Percentiles rank a stretch among this genome's conserved stretches.
phyloP scores from a whole-genome alignment of 2,888 invertebrate genomes.

The Eristalis pertinax region DNA sequence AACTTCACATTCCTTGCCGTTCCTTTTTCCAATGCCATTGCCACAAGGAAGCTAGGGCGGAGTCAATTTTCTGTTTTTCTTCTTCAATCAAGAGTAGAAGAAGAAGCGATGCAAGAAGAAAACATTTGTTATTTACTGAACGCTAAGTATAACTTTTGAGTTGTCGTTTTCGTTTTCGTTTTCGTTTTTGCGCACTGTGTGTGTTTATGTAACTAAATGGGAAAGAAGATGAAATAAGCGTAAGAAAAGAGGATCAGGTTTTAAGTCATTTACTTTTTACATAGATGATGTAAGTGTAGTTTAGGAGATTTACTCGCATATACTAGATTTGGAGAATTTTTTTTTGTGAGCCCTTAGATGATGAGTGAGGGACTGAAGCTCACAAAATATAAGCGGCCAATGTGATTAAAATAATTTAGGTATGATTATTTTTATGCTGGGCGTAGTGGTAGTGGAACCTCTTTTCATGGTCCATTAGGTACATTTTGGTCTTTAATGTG shows the following conservation, averaged over 20 bases:
- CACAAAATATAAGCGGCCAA: conserved; percentile 58
- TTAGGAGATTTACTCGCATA: conserved; percentile 42
- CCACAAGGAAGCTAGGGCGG: conserved; percentile 64
- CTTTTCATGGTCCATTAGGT: no score
- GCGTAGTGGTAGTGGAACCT: no score
- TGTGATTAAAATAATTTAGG: conserved; percentile 62
- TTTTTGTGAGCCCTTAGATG: neutral
- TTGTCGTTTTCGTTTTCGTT: conserved; percentile 11
- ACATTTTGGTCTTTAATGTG: no score
- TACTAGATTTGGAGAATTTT: conserved; percentile 45
- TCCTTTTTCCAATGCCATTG: conserved; percentile 48
- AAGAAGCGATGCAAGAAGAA: conserved; percentile 42
- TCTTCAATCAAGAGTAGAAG: conserved; percentile 12
- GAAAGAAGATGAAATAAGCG: conserved; percentile 72
- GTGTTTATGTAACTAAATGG: conserved; percentile 71
- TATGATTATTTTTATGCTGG: conserved; percentile 32
- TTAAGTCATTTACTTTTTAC: conserved; percentile 71
- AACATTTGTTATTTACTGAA: conserved; percentile 66
- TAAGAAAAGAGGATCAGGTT: conserved; percentile 71
- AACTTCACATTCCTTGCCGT: conserved; percentile 62
- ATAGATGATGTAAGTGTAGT: conserved; percentile 53
- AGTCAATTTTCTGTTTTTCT: conserved; percentile 61
- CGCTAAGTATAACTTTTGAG: conserved; percentile 46
- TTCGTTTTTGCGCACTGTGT: conserved; percentile 34
- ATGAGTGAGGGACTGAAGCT: neutral